phyloP scores from a whole-genome alignment of 2,888 invertebrate genomes.

The Cryptocephalus moraei region DNA sequence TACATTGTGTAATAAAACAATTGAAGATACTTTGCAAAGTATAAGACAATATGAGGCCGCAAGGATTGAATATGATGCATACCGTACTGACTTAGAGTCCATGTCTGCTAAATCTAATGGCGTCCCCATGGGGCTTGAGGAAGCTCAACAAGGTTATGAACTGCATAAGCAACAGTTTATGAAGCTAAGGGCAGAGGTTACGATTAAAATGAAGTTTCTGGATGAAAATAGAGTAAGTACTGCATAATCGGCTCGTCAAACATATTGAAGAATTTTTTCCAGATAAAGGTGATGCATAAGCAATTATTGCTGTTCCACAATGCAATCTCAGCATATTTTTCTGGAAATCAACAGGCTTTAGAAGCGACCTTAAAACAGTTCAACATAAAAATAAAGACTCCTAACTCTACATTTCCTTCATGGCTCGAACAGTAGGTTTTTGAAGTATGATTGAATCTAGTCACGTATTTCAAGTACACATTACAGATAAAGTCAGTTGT shows the following conservation, averaged over 20 bases:
- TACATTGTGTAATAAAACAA: conserved; percentile 94
- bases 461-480: too few relatives aligned
- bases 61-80: conserved; percentile 93
- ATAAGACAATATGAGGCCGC: conserved; percentile 68
- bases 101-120: conserved; percentile 56
- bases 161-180: conserved; percentile 86
- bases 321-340: conserved; percentile 93
- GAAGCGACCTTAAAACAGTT: conserved; percentile 93
- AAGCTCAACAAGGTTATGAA: conserved; percentile 72
- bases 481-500: too few relatives aligned
- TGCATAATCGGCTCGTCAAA: not conserved
- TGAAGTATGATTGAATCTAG: too few relatives aligned
- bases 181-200: conserved; percentile 84
- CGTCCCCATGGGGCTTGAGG: conserved; percentile 53
- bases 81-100: conserved; percentile 86
- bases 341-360: conserved; percentile 87
- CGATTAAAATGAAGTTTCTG: conserved; percentile 89
- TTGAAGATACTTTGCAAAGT: conserved; percentile 84
- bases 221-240: conserved; percentile 87
- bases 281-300: conserved; percentile 99
- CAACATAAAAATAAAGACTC: conserved; percentile 79
- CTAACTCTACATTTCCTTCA: conserved; percentile 65
- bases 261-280: conserved; percentile 15
- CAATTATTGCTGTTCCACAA: conserved; percentile 92
- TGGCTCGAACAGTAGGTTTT: conserved; percentile 65